Percentiles rank a stretch among this genome's conserved stretches.
Evolutionary conservation across 2,113 vertebrate genomes (phyloP).

Genomic region (Pygoscelis antarcticus): DNA sequence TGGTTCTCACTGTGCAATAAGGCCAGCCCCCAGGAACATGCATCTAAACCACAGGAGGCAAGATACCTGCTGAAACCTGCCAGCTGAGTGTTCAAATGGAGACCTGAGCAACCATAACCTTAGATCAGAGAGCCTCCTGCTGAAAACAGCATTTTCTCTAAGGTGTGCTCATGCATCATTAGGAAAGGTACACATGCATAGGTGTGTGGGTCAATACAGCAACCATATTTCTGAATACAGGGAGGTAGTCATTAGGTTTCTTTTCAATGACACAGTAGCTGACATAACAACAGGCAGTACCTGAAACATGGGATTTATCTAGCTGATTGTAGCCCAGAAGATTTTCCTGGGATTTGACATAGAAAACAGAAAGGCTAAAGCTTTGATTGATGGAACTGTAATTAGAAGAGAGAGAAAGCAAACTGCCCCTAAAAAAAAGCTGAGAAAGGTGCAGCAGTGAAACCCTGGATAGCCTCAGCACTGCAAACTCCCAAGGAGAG

Average conservation of each 20-base stretch:
- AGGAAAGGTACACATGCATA: neutral
- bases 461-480: neutral
- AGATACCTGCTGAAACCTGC: neutral
- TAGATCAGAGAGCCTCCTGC: neutral
- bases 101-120: neutral
- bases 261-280: neutral
- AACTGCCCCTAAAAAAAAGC: neutral
- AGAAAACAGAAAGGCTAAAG: neutral
- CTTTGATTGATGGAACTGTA: neutral
- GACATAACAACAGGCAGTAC: neutral
- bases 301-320: neutral
- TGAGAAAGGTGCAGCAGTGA: neutral
- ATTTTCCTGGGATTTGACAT: neutral
- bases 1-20: neutral
- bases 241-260: neutral
- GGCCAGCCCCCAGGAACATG: neutral
- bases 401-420: neutral
- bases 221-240: neutral
- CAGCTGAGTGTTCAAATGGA: neutral
- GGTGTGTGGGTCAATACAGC: neutral
- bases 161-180: rapidly evolving
- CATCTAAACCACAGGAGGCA: neutral
- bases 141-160: neutral
- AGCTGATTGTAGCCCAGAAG: neutral
- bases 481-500: neutral